A percentile compares a stretch with the other conserved stretches of the same genome.
Conservation (phyloP, 2,113 vertebrate genomes). For the Callochromis pleurospilus region DNA sequence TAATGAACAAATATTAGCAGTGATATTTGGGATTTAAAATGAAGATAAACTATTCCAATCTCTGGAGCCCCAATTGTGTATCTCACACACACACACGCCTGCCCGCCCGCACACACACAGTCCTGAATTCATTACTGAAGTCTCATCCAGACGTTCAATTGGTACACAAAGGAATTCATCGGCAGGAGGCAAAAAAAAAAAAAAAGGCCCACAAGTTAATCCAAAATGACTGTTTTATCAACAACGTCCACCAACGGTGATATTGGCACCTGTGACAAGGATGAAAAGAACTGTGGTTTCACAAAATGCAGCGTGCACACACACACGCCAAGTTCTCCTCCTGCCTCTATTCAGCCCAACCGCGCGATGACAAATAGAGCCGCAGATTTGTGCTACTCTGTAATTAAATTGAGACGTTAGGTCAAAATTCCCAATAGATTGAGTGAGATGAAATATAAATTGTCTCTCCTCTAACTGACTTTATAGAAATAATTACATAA, state of each 20-base stretch:
- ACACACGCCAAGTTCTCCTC: not conserved
- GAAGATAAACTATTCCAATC: constrained; percentile 43
- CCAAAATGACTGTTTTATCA: constrained; percentile 1
- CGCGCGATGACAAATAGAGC: not conserved
- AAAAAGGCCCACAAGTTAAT: not conserved
- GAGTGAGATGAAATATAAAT: constrained; percentile 21
- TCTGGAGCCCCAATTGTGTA: constrained; percentile 9
- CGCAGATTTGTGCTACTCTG: not conserved
- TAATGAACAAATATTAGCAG: constrained; percentile 51
- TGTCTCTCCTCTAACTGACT: not conserved
- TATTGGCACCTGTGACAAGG: not conserved
- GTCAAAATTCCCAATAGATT: constrained; percentile 41
- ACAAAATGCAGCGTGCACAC: not conserved
- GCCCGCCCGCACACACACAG: rapidly evolving
- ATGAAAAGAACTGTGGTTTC: not conserved
- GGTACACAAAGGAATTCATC: not conserved
- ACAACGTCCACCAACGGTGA: not conserved
- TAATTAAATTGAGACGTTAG: constrained; percentile 39
- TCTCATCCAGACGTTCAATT: not conserved
- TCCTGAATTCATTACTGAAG: not conserved
- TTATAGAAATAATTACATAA: not conserved
- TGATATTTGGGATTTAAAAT: constrained; percentile 37
- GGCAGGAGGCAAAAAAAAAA: not conserved
- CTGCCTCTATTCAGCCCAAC: not conserved
- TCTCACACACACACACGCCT: not conserved